Evolutionary conservation across 2,113 vertebrate species (phyloP).

Genomic region (Lota lota): DNA sequence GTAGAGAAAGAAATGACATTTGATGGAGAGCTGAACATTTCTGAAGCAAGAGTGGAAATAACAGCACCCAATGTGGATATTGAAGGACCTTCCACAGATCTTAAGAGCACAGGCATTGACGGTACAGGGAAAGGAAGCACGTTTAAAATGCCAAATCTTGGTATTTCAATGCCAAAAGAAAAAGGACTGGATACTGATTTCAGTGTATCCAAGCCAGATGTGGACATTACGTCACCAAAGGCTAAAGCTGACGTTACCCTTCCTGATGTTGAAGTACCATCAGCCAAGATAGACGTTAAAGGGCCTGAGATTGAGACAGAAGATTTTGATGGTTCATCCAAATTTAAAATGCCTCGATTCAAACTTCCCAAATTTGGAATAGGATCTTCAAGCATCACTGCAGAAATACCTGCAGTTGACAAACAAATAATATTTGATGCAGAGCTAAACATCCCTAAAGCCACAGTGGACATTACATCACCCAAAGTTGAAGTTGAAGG

Average conservation of each 20-base stretch:
- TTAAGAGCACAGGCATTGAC: no score
- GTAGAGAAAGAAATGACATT: not conserved
- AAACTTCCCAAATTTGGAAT: slow-evolving; percentile 49
- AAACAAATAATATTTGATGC: slow-evolving; percentile 29
- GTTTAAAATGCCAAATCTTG: slow-evolving; percentile 21
- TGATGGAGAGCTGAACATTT: not conserved
- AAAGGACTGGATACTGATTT: slow-evolving; percentile 39
- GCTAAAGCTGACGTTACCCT: not conserved
- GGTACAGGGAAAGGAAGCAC: slow-evolving; percentile 1
- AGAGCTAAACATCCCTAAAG: slow-evolving; percentile 51
- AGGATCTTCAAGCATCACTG: slow-evolving; percentile 10
- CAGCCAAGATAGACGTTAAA: slow-evolving; percentile 21
- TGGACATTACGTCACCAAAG: slow-evolving; percentile 24
- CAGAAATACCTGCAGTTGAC: slow-evolving; percentile 14
- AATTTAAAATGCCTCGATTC: slow-evolving; percentile 49
- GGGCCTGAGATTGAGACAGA: slow-evolving; percentile 30
- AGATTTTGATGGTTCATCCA: slow-evolving; percentile 44
- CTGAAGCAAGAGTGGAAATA: no score
- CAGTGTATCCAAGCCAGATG: slow-evolving; percentile 25
- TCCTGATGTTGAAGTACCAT: not conserved
- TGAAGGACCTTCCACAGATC: not conserved
- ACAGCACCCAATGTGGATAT: not conserved
- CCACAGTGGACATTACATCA: slow-evolving; percentile 16
- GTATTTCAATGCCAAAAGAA: slow-evolving; percentile 33
- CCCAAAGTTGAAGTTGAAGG: slow-evolving; percentile 19